Evolutionary conservation across 2,888 invertebrate genomes (phyloP).

Genomic region (Nebria brevicollis): DNA sequence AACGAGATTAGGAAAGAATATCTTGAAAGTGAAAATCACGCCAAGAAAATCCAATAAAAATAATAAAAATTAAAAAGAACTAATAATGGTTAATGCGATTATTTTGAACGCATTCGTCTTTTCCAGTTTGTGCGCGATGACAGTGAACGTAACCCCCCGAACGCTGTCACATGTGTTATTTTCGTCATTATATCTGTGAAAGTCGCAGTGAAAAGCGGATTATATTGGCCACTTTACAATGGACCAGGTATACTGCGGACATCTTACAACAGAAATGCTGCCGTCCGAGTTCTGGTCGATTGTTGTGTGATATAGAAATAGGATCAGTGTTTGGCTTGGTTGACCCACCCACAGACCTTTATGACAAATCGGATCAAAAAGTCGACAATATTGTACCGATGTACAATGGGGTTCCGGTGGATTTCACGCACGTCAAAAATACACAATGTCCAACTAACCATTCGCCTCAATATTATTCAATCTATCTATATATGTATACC

Average conservation of each 20-base stretch:
- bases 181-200: slow-evolving; percentile 62
- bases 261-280: slow-evolving; percentile 19
- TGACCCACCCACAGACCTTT: slow-evolving; percentile 63
- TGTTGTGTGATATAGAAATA: slow-evolving; percentile 62
- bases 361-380: slow-evolving; percentile 66
- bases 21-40: neutral
- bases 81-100: slow-evolving; percentile 59
- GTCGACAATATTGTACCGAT: slow-evolving; percentile 65
- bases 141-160: slow-evolving; percentile 61
- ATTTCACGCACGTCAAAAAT: slow-evolving; percentile 58
- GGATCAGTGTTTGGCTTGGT: slow-evolving; percentile 60
- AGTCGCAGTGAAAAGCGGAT: slow-evolving; percentile 62
- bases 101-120: slow-evolving; percentile 57
- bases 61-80: slow-evolving; percentile 26
- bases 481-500: neutral
- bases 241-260: slow-evolving; percentile 48
- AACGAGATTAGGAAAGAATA: slow-evolving; percentile 33
- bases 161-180: slow-evolving; percentile 63
- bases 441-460: slow-evolving; percentile 44
- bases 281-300: slow-evolving; percentile 50
- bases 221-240: slow-evolving; percentile 58
- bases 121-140: slow-evolving; percentile 60
- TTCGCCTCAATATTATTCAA: slow-evolving; percentile 7
- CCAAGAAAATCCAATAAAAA: no score
- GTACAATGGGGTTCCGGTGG: slow-evolving; percentile 61